A percentile compares a stretch with the other conserved stretches of the same genome.
These are phyloP conservation scores for Acrossocheilus wenchowensis DNA, from an alignment of 2,797 vertebrate genomes.

Conservation along the genomic window DNA sequence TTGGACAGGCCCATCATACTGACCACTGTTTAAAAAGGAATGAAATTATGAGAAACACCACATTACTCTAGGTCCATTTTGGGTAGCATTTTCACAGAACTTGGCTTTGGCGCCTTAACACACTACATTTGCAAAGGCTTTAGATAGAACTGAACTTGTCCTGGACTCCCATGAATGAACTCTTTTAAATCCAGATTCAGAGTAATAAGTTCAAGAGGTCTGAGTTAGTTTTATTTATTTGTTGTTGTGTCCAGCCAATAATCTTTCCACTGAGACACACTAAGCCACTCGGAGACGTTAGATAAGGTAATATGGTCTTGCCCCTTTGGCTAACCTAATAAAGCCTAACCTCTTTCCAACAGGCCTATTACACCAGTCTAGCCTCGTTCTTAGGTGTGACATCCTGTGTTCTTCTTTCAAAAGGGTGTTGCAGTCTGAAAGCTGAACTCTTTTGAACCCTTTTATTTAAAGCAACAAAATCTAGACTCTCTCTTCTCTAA, in stretches of 20 bases:
- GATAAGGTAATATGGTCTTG: constrained; percentile 39
- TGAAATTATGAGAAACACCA: constrained; percentile 43
- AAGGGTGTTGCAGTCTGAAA: constrained; percentile 15
- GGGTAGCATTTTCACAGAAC: constrained; percentile 25
- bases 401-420: constrained; percentile 25
- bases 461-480: constrained; percentile 24
- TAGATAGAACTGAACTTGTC: constrained; percentile 66
- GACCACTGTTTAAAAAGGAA: constrained; percentile 29
- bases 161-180: constrained; percentile 52
- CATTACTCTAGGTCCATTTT: constrained; percentile 50
- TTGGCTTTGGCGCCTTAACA: constrained; percentile 37
- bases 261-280: constrained; percentile 40
- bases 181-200: constrained; percentile 21
- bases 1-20: constrained; percentile 23
- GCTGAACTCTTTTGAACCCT: neutral
- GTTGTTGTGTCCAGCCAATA: constrained; percentile 32
- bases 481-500: neutral
- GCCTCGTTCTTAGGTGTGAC: constrained; percentile 37
- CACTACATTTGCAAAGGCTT: constrained; percentile 51
- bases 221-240: constrained; percentile 19
- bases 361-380: constrained; percentile 27
- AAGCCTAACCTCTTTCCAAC: constrained; percentile 44
- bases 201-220: constrained; percentile 40
- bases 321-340: constrained; percentile 42
- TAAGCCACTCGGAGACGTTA: constrained; percentile 34